Evolutionary conservation across 1,140 invertebrate genomes (phyloP).

Genomic region (Nylanderia fulva): DNA sequence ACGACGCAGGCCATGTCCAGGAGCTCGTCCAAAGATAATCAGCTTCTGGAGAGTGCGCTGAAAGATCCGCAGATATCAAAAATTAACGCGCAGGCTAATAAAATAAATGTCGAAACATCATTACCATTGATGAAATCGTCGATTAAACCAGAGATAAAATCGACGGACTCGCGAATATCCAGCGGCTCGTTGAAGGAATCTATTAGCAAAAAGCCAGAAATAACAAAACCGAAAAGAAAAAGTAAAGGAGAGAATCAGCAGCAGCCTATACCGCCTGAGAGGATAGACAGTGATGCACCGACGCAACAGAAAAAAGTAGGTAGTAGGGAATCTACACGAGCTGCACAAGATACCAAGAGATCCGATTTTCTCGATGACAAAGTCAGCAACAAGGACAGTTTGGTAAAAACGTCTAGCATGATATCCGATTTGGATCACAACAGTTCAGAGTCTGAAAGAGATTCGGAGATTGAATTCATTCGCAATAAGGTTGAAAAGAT

Average conservation of each 20-base stretch:
- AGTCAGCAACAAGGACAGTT: constrained; percentile 13
- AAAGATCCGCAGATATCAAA: constrained; percentile 74
- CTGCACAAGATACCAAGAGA: constrained; percentile 38
- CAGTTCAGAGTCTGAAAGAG: constrained; percentile 93
- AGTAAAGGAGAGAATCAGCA: constrained; percentile 73
- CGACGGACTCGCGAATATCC: constrained; percentile 63
- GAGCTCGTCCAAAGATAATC: constrained; percentile 59
- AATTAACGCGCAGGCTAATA: constrained; percentile 53
- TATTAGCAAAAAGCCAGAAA: constrained; percentile 72
- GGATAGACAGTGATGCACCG: constrained; percentile 4
- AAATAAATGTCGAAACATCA: constrained; percentile 32
- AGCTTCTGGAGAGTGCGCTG: constrained; percentile 69
- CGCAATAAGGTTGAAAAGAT: constrained; percentile 82
- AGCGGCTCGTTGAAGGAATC: constrained; percentile 78
- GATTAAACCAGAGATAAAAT: constrained; percentile 40
- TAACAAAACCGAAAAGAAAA: constrained; percentile 80
- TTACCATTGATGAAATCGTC: neutral
- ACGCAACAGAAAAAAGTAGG: constrained; percentile 12
- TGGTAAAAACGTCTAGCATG: constrained; percentile 76
- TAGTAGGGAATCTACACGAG: neutral
- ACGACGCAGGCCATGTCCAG: constrained; percentile 13
- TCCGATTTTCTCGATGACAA: constrained; percentile 57
- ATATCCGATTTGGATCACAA: constrained; percentile 87
- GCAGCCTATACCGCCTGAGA: constrained; percentile 55
- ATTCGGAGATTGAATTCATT: constrained; percentile 88